Evolutionary conservation across 1,140 invertebrate species (phyloP), one percentile per base, ranked within the genome.

Genomic region (Caenorhabditis inopinata): DNA sequence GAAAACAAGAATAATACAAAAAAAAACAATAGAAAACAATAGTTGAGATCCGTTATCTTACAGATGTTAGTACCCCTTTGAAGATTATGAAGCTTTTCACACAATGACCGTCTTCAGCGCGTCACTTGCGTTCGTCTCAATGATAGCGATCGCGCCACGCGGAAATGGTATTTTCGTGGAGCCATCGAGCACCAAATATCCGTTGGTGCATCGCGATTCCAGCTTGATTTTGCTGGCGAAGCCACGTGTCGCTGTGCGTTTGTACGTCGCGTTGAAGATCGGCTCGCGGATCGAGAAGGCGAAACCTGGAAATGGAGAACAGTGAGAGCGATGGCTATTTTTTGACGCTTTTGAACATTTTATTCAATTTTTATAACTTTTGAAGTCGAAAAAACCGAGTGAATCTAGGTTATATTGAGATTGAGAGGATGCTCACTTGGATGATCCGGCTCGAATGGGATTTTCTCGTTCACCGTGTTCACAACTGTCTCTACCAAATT

Each of bases 101-200:
- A 68, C 58, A 42, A 68, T 68, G 7, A 68, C 58, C 5, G 95
- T 96, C 88, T 93, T 90, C 1, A 98, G 90, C 0, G 94, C 92
- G 90, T 98, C 96, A 87, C 95, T 93, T 0, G 94, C 93, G 83
- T 92, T 89, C 29, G 94, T 93, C 90, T 96, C 93, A 12, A 99
- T 89, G 23, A 93, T 88, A 0, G 94, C 96, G 83, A 93, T 91
- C 0, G 95, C 93, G 2, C 96, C 96, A 88, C 96, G 94, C 90
- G 97, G 97, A 89, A 98, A 98, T 0, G 92, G 92, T 87, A 95
- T 96, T 0, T 94, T 95, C 9, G 96, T 92, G 74, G 95, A 95
- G 21, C 96, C 96, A 90, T 99, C 97, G n/a, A 99, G 92, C 0
- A 98, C 96, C 12, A 98, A 90, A 87, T 93, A 93, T 0, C 95